A percentile compares a stretch with the other conserved stretches of the same genome.
Conservation (phyloP, 2,113 vertebrate genomes). For the Lathamus discolor region DNA sequence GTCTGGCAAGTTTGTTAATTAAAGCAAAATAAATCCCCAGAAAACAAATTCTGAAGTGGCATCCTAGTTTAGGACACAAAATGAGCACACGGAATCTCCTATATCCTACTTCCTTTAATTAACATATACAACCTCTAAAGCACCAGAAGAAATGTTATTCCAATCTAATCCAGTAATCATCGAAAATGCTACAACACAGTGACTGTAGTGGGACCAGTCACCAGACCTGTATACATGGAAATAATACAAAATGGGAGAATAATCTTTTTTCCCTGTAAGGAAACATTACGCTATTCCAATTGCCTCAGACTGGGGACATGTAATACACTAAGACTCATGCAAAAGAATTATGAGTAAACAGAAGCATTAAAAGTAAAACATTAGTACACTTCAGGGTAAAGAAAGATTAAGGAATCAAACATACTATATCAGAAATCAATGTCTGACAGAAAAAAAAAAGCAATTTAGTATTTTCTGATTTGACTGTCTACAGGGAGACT, state of each 20-base stretch:
- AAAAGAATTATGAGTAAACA: not conserved
- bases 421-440: not conserved
- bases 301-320: not conserved
- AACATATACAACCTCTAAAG: not conserved
- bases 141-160: not conserved
- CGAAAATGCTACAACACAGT: not conserved
- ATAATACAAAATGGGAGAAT: not conserved
- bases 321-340: not conserved
- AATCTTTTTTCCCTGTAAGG: not conserved
- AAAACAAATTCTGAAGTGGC: slow-evolving; percentile 29
- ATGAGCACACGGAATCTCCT: not conserved
- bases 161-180: not conserved
- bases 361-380: not conserved
- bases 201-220: not conserved
- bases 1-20: slow-evolving; percentile 13
- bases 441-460: not conserved
- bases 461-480: not conserved
- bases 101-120: not conserved
- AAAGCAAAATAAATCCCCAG: slow-evolving; percentile 22
- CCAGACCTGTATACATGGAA: not conserved
- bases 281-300: not conserved
- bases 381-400: not conserved
- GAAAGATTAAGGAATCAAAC: not conserved
- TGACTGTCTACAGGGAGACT: not conserved
- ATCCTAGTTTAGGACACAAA: slow-evolving; percentile 1